A percentile compares a stretch with the other conserved stretches of the same genome.
phyloP scores from a whole-genome alignment of 2,797 vertebrate genomes.

The Channa striata region DNA sequence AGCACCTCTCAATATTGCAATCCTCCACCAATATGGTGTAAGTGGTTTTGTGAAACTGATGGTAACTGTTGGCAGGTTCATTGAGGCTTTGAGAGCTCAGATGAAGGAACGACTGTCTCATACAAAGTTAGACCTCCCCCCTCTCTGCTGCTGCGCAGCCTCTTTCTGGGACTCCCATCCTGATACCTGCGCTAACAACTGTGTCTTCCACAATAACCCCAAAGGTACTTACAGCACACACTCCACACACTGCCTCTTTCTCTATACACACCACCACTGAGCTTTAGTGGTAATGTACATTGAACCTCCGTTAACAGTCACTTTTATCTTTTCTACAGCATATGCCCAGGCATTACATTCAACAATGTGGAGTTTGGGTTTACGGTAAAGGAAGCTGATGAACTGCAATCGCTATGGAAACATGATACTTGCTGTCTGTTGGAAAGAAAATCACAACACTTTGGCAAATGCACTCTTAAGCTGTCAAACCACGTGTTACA shows the following conservation, averaged over 20 bases:
- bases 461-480: neutral
- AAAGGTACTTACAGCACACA: conserved; percentile 82
- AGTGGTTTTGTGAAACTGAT: neutral
- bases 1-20: too few species aligned
- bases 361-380: conserved; percentile 82
- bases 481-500: neutral
- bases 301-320: neutral
- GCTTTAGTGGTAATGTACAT: neutral
- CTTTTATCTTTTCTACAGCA: conserved; percentile 76
- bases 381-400: conserved; percentile 47
- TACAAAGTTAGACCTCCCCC: conserved; percentile 85
- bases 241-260: neutral
- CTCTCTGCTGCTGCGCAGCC: conserved; percentile 90
- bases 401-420: conserved; percentile 3
- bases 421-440: neutral
- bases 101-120: conserved; percentile 85
- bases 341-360: conserved; percentile 88
- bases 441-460: neutral
- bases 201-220: conserved; percentile 93
- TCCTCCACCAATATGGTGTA: too few species aligned
- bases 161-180: conserved; percentile 96
- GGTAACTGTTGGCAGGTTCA: conserved; percentile 55
- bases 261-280: neutral
- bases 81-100: conserved; percentile 65
- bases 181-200: conserved; percentile 95